Conservation (phyloP, 2,888 invertebrate species). For the Xylocampa areola region DNA sequence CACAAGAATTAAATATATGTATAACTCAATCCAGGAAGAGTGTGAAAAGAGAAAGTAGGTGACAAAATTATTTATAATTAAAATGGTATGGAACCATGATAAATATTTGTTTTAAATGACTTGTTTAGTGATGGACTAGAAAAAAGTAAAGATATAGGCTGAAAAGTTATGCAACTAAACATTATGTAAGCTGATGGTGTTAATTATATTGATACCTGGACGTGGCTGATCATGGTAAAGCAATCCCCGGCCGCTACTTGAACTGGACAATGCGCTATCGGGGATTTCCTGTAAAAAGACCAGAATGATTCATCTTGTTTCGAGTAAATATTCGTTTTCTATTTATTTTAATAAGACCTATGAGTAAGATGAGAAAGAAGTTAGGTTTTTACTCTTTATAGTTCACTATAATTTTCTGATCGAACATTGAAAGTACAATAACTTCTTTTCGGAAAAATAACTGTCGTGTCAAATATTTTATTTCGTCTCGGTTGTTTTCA, state of each 20-base stretch:
- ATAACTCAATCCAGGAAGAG: not conserved
- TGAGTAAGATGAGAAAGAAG: not conserved
- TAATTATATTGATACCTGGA: slow-evolving; percentile 1
- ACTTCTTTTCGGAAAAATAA: too few species aligned
- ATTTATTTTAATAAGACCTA: slow-evolving; percentile 20
- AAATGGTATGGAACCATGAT: not conserved
- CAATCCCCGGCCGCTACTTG: slow-evolving; percentile 77
- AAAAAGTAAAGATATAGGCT: not conserved
- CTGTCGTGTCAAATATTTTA: too few species aligned
- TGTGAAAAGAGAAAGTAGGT: not conserved
- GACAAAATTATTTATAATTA: too few species aligned
- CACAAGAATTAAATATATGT: slow-evolving; percentile 12
- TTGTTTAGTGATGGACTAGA: not conserved
- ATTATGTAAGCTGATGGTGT: too few species aligned
- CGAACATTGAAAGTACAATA: too few species aligned
- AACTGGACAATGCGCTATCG: slow-evolving; percentile 77
- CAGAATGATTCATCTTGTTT: slow-evolving; percentile 52
- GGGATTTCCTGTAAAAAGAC: slow-evolving; percentile 74
- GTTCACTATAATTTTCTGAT: too few species aligned
- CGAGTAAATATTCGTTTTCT: slow-evolving; percentile 19
- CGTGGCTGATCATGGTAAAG: slow-evolving; percentile 74
- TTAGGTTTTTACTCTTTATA: too few species aligned
- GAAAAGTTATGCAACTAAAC: too few species aligned
- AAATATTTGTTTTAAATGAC: not conserved
- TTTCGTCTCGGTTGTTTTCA: not conserved